Percentiles rank a stretch among this genome's conserved stretches.
Conservation (phyloP, 2,888 invertebrate species). For the Rhogogaster chlorosoma region DNA sequence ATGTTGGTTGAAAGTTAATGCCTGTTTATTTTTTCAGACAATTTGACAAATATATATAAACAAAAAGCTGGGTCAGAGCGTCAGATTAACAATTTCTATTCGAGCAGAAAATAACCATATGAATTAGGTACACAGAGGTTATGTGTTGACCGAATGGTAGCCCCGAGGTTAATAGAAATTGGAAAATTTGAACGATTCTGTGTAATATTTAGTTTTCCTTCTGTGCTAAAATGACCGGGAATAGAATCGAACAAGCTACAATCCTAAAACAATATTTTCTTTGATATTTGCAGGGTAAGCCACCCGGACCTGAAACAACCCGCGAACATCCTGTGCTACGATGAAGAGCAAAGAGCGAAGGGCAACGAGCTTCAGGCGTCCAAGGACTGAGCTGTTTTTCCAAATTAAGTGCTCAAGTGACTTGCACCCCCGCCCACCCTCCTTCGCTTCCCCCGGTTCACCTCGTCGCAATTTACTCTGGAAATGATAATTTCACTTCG, state of each 20-base stretch:
- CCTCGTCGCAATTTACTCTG: constrained; percentile 25
- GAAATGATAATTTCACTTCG: constrained; percentile 32
- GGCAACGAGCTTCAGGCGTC: constrained; percentile 15
- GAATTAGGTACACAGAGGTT: background rate
- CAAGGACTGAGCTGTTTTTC: constrained; percentile 37
- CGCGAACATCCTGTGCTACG: background rate
- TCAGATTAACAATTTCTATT: background rate
- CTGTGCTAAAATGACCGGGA: background rate
- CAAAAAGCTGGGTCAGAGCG: background rate
- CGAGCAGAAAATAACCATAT: background rate
- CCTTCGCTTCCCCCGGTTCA: background rate
- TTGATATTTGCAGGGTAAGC: constrained; percentile 22
- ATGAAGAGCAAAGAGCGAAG: constrained; percentile 12
- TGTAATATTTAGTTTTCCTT: background rate
- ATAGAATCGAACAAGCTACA: constrained; percentile 10
- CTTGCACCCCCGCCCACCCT: background rate
- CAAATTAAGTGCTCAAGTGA: constrained; percentile 30
- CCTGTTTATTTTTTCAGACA: background rate
- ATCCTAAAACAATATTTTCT: constrained; percentile 44
- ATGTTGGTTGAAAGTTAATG: background rate
- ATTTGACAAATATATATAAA: background rate
- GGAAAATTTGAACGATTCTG: background rate
- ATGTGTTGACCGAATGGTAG: background rate
- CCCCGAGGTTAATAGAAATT: background rate
- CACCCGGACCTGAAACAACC: constrained; percentile 26